These are phyloP conservation scores for Halichoeres trimaculatus DNA, from an alignment of 2,113 vertebrate genomes.

Conservation along the genomic window DNA sequence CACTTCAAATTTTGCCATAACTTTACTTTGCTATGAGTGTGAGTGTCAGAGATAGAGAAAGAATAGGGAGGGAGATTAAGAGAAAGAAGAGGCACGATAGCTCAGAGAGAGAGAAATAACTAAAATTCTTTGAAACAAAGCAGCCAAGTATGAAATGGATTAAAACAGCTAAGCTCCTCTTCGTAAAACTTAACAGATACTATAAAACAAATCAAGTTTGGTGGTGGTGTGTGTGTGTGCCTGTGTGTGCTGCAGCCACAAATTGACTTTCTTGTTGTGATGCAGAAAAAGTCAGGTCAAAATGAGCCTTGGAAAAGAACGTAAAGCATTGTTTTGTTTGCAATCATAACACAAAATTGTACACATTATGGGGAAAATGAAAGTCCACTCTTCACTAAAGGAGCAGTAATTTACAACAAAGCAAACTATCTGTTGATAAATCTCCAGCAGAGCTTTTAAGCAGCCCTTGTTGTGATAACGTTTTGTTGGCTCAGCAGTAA, in stretches of 20 bases:
- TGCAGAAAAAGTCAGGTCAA: background rate
- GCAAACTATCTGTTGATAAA: background rate
- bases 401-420: background rate
- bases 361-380: background rate
- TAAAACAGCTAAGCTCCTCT: constrained; percentile 4
- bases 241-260: constrained; percentile 16
- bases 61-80: constrained; percentile 32
- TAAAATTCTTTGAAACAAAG: constrained; percentile 51
- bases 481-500: background rate
- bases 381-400: constrained; percentile 2
- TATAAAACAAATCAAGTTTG: constrained; percentile 19
- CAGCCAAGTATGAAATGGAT: constrained; percentile 10
- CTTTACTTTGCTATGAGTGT: constrained; percentile 19
- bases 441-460: background rate
- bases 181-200: constrained; percentile 27
- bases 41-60: background rate
- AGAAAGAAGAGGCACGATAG: constrained; percentile 16
- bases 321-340: constrained; percentile 15
- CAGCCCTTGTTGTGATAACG: background rate
- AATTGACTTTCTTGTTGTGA: constrained; percentile 14
- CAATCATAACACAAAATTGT: constrained; percentile 1
- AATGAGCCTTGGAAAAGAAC: constrained; percentile 34
- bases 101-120: constrained; percentile 45
- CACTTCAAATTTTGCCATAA: constrained; percentile 46
- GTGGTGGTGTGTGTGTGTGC: background rate